These are phyloP conservation scores for Platysteira castanea DNA, from an alignment of 2,113 vertebrate genomes.

Conservation along the genomic window DNA sequence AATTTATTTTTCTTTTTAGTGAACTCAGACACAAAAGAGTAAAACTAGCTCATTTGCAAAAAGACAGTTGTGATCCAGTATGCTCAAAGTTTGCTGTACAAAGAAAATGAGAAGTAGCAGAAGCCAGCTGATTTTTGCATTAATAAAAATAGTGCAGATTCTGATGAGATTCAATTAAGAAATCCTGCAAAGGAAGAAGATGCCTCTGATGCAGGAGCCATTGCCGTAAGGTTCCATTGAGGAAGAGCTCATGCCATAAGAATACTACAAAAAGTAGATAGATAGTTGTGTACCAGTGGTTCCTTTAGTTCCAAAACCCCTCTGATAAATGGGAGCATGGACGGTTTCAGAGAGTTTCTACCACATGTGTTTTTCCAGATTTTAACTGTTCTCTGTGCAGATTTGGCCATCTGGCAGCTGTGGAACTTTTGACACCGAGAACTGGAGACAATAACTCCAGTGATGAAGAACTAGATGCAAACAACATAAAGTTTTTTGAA, in stretches of 20 bases:
- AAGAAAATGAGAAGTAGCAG: neutral
- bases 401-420: conserved; percentile 72
- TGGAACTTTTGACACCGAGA: conserved; percentile 67
- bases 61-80: neutral
- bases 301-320: neutral
- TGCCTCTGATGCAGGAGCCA: neutral
- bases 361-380: rapidly evolving
- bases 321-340: neutral
- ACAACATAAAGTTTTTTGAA: conserved; percentile 64
- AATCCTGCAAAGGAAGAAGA: neutral
- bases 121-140: neutral
- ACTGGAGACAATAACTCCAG: conserved; percentile 51
- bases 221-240: neutral
- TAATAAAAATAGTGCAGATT: neutral
- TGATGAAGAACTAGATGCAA: conserved; percentile 66
- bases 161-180: neutral
- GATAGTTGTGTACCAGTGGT: neutral
- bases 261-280: neutral
- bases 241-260: neutral
- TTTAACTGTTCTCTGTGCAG: conserved; percentile 49
- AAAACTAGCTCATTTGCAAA: neutral
- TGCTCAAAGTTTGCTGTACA: neutral
- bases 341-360: neutral
- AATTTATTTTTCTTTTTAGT: neutral
- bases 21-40: neutral